A percentile compares a stretch with the other conserved stretches of the same genome.
Evolutionary conservation across 2,113 vertebrate species (phyloP).

Genomic region (Ia io): DNA sequence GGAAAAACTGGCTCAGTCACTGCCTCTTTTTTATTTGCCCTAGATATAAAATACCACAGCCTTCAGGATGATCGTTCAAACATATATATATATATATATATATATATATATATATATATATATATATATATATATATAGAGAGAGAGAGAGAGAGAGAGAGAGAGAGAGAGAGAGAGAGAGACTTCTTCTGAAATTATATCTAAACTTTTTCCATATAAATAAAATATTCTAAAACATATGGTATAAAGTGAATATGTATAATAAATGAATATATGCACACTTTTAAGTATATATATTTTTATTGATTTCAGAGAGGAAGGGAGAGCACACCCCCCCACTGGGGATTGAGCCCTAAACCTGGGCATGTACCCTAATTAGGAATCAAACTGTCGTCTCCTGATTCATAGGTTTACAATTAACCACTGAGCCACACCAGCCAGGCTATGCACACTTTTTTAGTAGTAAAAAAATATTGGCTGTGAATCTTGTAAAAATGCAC

Average conservation of each 20-base stretch:
- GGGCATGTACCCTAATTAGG: too few species aligned
- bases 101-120: too few species aligned
- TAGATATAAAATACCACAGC: neutral
- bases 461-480: neutral
- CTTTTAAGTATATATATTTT: neutral
- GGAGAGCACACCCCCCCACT: too few species aligned
- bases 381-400: too few species aligned
- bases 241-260: neutral
- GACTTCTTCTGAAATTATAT: neutral
- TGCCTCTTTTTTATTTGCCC: neutral
- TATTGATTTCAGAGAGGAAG: too few species aligned
- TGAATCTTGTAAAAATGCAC: neutral
- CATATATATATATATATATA: neutral
- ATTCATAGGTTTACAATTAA: too few species aligned
- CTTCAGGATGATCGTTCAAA: neutral
- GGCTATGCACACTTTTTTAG: neutral
- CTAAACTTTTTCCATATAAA: neutral
- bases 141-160: too few species aligned
- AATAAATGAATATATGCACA: neutral
- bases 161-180: too few species aligned
- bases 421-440: too few species aligned
- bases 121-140: too few species aligned
- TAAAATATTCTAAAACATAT: neutral
- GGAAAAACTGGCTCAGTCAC: conserved; percentile 13
- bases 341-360: too few species aligned